Evolutionary conservation across 2,113 vertebrate genomes (phyloP).

Genomic region (Rhinogobius similis): DNA sequence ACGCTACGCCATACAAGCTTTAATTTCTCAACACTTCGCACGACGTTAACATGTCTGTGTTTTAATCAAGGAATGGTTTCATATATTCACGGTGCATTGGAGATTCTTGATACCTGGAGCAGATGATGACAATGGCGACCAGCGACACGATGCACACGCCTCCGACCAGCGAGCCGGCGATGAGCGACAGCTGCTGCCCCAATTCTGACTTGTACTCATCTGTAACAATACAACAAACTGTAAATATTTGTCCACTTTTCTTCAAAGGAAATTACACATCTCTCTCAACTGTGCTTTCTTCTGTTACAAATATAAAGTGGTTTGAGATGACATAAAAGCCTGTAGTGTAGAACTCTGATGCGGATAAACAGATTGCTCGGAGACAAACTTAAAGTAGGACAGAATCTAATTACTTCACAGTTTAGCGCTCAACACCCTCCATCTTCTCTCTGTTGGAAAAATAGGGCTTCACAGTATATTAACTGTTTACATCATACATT

Average conservation of each 20-base stretch:
- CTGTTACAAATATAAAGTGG: conserved; percentile 20
- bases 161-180: conserved; percentile 87
- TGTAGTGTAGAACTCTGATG: conserved; percentile 12
- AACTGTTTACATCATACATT: neutral
- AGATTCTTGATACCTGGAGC: conserved; percentile 82
- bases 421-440: conserved; percentile 24
- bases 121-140: conserved; percentile 91
- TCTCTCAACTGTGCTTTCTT: conserved; percentile 18
- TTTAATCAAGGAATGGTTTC: neutral
- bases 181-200: conserved; percentile 92
- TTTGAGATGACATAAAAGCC: conserved; percentile 45
- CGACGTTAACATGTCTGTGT: neutral
- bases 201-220: conserved; percentile 95
- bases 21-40: neutral
- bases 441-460: conserved; percentile 24
- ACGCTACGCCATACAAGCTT: neutral
- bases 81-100: neutral
- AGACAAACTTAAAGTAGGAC: conserved; percentile 31
- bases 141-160: conserved; percentile 92
- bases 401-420: conserved; percentile 52
- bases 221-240: conserved; percentile 51
- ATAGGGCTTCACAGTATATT: neutral
- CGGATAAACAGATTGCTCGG: neutral
- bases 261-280: conserved; percentile 11
- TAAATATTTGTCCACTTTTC: conserved; percentile 6